A percentile compares a stretch with the other conserved stretches of the same genome.
Conservation (phyloP, 2,113 vertebrate species). For the Limanda limanda region DNA sequence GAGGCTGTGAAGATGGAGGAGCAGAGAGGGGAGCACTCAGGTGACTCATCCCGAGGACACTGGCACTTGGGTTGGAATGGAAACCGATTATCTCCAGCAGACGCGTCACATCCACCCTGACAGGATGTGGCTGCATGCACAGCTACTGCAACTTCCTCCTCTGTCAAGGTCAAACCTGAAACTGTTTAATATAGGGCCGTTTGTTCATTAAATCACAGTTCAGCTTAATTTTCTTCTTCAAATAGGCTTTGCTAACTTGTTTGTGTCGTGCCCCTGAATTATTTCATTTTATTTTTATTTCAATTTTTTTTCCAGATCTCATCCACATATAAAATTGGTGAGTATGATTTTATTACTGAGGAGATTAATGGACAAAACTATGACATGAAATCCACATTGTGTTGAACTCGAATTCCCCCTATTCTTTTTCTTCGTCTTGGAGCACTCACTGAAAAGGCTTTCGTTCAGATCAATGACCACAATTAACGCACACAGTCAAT, state of each 20-base stretch:
- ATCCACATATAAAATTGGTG: background rate
- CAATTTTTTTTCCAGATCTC: no score
- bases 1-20: background rate
- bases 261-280: no score
- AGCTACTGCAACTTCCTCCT: background rate
- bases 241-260: no score
- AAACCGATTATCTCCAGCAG: background rate
- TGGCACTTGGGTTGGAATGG: background rate
- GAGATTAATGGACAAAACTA: background rate
- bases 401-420: background rate
- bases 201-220: no score
- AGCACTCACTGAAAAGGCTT: conserved; percentile 13
- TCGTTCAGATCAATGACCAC: conserved; percentile 66
- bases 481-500: conserved; percentile 71
- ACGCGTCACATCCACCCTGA: background rate
- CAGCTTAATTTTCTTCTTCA: no score
- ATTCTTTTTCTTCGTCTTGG: background rate
- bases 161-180: background rate
- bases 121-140: background rate
- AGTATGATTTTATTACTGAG: background rate
- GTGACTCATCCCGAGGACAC: background rate
- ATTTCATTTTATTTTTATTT: no score
- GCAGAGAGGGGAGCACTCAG: background rate
- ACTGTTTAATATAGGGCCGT: no score
- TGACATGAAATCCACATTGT: no score